Evolutionary conservation across 2,888 invertebrate species (phyloP), one percentile per base, ranked within the genome.

Genomic region (Calliopum simillimum): DNA sequence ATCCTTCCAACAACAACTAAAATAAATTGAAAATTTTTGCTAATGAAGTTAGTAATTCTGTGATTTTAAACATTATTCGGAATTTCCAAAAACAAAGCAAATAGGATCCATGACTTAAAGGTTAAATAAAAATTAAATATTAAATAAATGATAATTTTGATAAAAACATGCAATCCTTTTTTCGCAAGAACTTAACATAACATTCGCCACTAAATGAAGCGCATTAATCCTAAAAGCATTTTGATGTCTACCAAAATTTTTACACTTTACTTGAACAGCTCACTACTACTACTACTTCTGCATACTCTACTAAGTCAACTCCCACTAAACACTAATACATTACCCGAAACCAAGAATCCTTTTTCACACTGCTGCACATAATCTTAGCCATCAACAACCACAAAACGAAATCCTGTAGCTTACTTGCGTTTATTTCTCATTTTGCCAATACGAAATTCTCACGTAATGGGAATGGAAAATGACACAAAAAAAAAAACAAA

Each of bases 361-460:
- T 33, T n/a, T 76, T 76, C 75, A 71, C 74, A 74, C 74, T 72
- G 71, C 49, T 75, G 74, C 74, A 76, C 75, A 75, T 77, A 75
- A 76, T 75, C 75, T 76, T 70, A 71, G 73, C 72, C 75, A 70
- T 69, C 69, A 76, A 77, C 75, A 77, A 75, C 76, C 75, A 69
- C 76, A 78, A 77, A 75, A 73, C 71, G 72, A 76, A 76, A 76
- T 76, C 73, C 71, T 67, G 55, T 73, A 74, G 71, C 68, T 75
- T 76, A 76, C 73, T 76, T 6, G 8, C 33, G 33, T 33, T 33
- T 73, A 71, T 75, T 73, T 74, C 66, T 33, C 49, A 69, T 69
- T 64, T 51, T 47, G 64, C 19, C 56, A 33, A 33, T 33, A 33
- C 33, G 5, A 33, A 33, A 44, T 41, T 14, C 19, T 21, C 21